Percentiles rank a stretch among this genome's conserved stretches.
Conservation (phyloP, 2,113 vertebrate genomes). For the Rhinopithecus roxellana region DNA sequence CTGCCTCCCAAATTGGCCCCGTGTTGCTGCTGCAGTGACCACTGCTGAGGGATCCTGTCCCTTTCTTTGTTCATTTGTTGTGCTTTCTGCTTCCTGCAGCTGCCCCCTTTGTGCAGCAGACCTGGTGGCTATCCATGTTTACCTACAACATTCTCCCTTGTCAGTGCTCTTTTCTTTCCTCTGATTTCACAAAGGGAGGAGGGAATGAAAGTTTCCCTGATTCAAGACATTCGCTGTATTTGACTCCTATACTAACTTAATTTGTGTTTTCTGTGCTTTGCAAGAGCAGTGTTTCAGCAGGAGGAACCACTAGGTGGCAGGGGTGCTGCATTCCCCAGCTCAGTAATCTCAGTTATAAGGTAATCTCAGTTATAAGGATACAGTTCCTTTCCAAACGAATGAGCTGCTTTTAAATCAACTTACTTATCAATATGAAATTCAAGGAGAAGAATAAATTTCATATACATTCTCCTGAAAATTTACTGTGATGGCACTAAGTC, state of each 20-base stretch:
- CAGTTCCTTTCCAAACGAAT: neutral
- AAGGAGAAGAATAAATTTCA: conserved; percentile 20
- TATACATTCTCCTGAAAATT: conserved; percentile 39
- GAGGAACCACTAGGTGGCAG: conserved; percentile 71
- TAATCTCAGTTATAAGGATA: neutral
- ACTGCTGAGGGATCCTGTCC: neutral
- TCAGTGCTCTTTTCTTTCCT: neutral
- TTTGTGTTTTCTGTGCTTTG: neutral
- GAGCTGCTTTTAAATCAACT: conserved; percentile 13
- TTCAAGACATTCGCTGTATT: neutral
- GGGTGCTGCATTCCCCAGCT: neutral
- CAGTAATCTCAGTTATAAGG: neutral
- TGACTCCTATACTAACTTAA: neutral
- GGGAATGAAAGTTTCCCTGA: neutral
- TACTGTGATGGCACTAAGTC: conserved; percentile 20
- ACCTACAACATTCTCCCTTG: neutral
- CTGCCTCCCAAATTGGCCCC: neutral
- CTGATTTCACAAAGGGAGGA: neutral
- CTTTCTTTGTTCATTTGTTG: neutral
- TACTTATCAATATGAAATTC: conserved; percentile 34
- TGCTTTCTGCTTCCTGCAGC: neutral
- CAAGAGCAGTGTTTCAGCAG: neutral
- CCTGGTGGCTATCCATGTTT: neutral
- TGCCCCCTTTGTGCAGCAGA: neutral
- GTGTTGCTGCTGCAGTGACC: neutral